Base-by-base conservation (phyloP, 2,797 vertebrate species). In the Lithobates sylvaticus region DNA sequence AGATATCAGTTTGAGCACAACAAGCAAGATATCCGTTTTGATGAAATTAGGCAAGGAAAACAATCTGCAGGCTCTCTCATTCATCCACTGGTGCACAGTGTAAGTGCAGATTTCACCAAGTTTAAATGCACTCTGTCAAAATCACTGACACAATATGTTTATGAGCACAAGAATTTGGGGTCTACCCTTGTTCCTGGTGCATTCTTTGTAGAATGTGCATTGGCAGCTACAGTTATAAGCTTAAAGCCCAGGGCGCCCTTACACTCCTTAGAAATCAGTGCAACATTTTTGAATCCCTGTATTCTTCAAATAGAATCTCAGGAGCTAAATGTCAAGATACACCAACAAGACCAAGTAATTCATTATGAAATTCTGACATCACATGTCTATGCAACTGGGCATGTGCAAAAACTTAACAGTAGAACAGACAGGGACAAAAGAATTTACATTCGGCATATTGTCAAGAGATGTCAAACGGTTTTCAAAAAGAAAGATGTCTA, bases 151-250 rank as follows among this genome's bases (percentile, higher is more conserved):
- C 88, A 94, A 0, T 97, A 96, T 89, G 89, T 98, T 73, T 96
- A 94, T 91, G 95, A 97, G 80, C 97, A 98, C 90, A 96, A 93
- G 91, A 94, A 92, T 88, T 95, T 94, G 23, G 94, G 91, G 0
- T 69, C 95, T 54, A 83, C 92, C 61, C 92, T 97, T 88, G 92
- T 96, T 26, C 96, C 96, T 1, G 97, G 96, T 9, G 91, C 96
- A 0, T 91, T 97, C 69, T 96, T 95, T 88, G 95, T 90, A 0
- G 96, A 98, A 86, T 91, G 97, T 83, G 97, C 93, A 84, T 95
- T 94, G 84, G 94, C 95, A 21, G 93, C 95, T 77, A 90, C 94
- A 73, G 90, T 95, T 89, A 93, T 88, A 72, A 94, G 90, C 76
- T 88, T 93, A 64, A 92, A 78, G 76, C 93, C 94, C 84, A 95